These are phyloP conservation scores for Notarius lentiginosus DNA, from an alignment of 2,113 vertebrate species.

Conservation along the genomic window DNA sequence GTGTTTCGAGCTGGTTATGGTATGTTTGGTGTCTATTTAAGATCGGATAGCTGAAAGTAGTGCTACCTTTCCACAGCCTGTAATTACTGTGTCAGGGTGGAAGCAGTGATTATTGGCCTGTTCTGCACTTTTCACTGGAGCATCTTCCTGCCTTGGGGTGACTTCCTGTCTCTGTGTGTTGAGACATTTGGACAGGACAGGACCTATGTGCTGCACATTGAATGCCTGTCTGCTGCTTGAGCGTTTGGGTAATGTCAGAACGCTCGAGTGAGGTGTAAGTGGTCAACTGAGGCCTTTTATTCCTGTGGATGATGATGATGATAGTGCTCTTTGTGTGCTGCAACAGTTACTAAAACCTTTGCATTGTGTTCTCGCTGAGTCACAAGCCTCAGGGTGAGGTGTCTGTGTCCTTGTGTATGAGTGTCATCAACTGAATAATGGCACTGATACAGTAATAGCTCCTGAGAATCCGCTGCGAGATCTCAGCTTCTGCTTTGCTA, in stretches of 20 bases:
- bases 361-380: background rate
- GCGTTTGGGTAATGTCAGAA: background rate
- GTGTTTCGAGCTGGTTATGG: background rate
- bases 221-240: background rate
- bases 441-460: background rate
- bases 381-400: background rate
- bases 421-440: background rate
- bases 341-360: background rate
- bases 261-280: background rate
- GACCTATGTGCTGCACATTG: background rate
- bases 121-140: conserved; percentile 16
- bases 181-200: background rate
- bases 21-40: conserved; percentile 8
- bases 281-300: background rate
- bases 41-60: background rate
- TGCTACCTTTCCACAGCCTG: conserved; percentile 10
- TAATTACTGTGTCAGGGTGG: conserved; percentile 1
- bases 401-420: background rate
- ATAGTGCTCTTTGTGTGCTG: background rate
- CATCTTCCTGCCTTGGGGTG: background rate
- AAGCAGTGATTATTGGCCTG: background rate
- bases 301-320: background rate
- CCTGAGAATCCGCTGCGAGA: background rate
- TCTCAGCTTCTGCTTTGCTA: background rate
- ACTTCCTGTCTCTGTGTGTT: background rate